These are phyloP conservation scores for Hycleus phaleratus DNA, from an alignment of 1,140 invertebrate genomes.

Conservation along the genomic window DNA sequence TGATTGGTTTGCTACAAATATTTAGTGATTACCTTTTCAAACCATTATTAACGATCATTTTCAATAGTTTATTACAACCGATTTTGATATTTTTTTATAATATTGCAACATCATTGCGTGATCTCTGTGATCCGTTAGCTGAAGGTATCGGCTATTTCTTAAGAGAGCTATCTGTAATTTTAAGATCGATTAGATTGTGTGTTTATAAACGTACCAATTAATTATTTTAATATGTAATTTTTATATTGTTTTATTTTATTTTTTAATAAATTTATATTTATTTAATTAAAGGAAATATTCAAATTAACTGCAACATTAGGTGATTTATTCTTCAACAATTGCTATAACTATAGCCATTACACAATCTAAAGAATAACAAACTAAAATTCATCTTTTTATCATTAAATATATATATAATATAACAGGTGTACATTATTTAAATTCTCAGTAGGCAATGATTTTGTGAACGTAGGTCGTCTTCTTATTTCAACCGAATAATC, in stretches of 20 bases:
- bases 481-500: too few relatives aligned
- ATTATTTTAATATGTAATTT: too few relatives aligned
- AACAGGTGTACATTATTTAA: constrained; percentile 4
- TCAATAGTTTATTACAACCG: constrained; percentile 58
- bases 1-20: constrained; percentile 53
- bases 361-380: constrained; percentile 34
- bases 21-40: constrained; percentile 59
- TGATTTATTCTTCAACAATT: constrained; percentile 35
- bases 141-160: constrained; percentile 45
- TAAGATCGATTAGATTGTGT: constrained; percentile 43
- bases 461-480: too few relatives aligned
- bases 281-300: too few relatives aligned
- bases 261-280: too few relatives aligned
- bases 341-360: constrained; percentile 32
- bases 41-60: constrained; percentile 53
- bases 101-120: constrained; percentile 50
- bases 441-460: too few relatives aligned
- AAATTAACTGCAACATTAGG: constrained; percentile 25
- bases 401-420: too few relatives aligned
- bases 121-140: constrained; percentile 54
- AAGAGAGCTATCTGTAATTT: constrained; percentile 42
- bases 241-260: too few relatives aligned
- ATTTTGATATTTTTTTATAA: constrained; percentile 55
- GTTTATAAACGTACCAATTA: constrained; percentile 23
- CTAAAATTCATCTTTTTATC: constrained; percentile 24